Conservation (phyloP, 2,797 vertebrate species). For the Hafferia zeledoni region DNA sequence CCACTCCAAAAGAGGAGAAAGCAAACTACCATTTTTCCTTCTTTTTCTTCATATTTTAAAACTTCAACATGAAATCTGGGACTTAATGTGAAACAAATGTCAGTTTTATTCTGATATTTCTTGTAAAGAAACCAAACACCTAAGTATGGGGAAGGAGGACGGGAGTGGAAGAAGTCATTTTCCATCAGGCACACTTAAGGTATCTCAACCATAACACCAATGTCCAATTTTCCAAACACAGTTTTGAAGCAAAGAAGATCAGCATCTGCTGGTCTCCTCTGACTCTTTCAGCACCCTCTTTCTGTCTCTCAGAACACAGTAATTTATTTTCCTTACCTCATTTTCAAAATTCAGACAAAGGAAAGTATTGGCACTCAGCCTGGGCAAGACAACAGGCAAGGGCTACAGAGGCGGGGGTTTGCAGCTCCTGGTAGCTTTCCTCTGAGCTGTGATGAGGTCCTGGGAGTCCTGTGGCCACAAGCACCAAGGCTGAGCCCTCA, state of each 20-base stretch:
- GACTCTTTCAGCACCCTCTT: background rate
- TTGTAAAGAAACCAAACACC: constrained; percentile 2
- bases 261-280: background rate
- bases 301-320: background rate
- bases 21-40: background rate
- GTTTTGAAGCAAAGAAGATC: background rate
- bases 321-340: background rate
- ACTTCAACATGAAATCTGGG: background rate
- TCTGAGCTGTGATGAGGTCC: rapidly evolving
- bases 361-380: rapidly evolving
- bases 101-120: background rate
- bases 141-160: background rate
- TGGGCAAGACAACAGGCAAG: background rate
- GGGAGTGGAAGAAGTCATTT: background rate
- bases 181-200: background rate
- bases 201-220: rapidly evolving
- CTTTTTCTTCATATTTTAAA: background rate
- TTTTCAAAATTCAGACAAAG: background rate
- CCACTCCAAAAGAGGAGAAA: background rate
- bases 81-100: constrained; percentile 30
- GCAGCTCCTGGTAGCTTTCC: background rate
- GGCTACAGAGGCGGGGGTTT: background rate
- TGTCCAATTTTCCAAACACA: background rate
- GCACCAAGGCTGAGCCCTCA: background rate
- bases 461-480: background rate